Base-by-base conservation (phyloP, 2,113 vertebrate genomes). In the Cnemophilus loriae region DNA sequence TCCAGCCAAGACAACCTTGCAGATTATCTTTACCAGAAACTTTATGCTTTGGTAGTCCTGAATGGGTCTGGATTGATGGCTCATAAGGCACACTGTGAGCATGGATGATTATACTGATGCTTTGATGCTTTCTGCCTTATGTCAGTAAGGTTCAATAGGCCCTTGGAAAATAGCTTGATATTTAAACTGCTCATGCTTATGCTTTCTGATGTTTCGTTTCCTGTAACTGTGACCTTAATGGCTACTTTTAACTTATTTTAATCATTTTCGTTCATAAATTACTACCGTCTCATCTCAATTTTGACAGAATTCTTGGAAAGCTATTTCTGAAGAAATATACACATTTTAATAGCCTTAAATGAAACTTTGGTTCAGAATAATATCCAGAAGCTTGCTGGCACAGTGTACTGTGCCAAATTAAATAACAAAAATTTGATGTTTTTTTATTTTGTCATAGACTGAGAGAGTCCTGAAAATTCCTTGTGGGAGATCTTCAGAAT, bases 361-460 rank as follows among this genome's bases (percentile, higher is more conserved):
- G 16, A 90, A 93, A 46, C 3, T 21, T 13, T 35, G 10, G 30
- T 90, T 64, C 37, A 56, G 44, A 89, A 68, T 41, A 78, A 56
- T 44, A 56, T 9, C 47, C 0, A 3, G 74, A 85, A 83, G 6
- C 10, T 69, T 88, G 23, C 56, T 71, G 49, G 18, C 30, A 82
- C 11, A 28, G 4, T 13, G 7, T 17, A 60, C 4, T 26, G 2
- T 26, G 22, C 7, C 57, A 90, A 79, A 65, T 46, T 13, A 57
- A 78, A 47, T 32, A 53, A 68, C 0, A 84, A 68, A 63, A 61
- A 10, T 1, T 5, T 19, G 6, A 33, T 4, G 3, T 0, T 28
- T 44, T 63, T 70, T 60, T 57, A 52, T 68, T 82, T 50, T 56
- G 7, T 44, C 13, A 41, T 35, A 55, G 33, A 60, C 61, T 57